A percentile compares a stretch with the other conserved stretches of the same genome.
These are phyloP conservation scores for Pecten maximus DNA, from an alignment of 2,888 invertebrate genomes.

Conservation along the genomic window DNA sequence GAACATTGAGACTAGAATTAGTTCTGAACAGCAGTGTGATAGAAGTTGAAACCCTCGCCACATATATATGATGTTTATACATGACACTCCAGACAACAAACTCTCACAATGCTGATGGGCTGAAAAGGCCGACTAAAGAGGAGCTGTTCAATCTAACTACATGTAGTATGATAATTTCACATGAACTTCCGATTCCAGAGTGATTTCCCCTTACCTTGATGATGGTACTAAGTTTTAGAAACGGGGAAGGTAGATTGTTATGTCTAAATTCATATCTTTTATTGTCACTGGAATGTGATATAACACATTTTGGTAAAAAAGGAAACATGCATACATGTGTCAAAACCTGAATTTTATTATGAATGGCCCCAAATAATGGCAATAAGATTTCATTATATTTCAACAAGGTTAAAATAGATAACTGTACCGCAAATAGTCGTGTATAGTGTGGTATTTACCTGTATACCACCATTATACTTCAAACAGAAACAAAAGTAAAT, in stretches of 20 bases:
- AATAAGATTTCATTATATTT: neutral
- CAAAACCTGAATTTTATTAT: neutral
- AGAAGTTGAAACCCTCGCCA: neutral
- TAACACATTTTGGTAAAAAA: neutral
- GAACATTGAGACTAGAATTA: neutral
- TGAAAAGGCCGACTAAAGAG: neutral
- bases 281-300: neutral
- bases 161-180: neutral
- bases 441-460: neutral
- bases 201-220: neutral
- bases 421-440: too few relatives aligned
- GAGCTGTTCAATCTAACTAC: neutral
- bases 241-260: neutral
- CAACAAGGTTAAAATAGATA: neutral
- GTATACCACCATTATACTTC: neutral
- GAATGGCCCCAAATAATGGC: neutral
- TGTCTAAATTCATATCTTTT: neutral
- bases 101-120: constrained; percentile 22
- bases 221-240: neutral
- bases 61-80: neutral
- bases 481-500: too few relatives aligned
- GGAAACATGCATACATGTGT: neutral
- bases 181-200: neutral
- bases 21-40: neutral
- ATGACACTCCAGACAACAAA: neutral